Base-by-base conservation (phyloP, 92 coral and sea anemone species). In the Pocillopora grandis region DNA sequence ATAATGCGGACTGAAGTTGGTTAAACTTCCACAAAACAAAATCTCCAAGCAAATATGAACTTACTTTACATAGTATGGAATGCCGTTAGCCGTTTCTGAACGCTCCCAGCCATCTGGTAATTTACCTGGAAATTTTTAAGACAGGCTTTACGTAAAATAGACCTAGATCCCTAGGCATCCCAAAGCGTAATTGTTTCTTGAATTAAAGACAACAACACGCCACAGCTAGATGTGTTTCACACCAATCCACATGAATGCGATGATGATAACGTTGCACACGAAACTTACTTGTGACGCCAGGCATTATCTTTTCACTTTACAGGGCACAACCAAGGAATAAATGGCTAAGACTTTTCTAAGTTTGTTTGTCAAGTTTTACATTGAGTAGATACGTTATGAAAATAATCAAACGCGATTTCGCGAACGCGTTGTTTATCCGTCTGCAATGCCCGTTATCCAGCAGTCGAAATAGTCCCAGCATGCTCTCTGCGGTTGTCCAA, bases 61-160 rank as follows among this genome's bases (percentile, higher is more conserved):
- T 88, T 97, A 97, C 99, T 97, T 93, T 76, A 97, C 91, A 76
- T 97, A 97, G 80, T 97, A 97, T 68, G 99, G 99, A 33, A 97
- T 92, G 71, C 99, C 98, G 78, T 87, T 91, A 57, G 93, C 85
- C 12, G 99, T 94, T 82, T 94, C 97, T 18, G 99, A 95, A 20
- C 98, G 93, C 71, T 97, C 97, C 99, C 99, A 97, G 21, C 95
- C 98, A 64, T 91, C 95, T 17, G 99, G 94, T 17, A 94, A 88
- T 64, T 89, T 90, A 37, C 92, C 95, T 94, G 79, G 63, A 42
- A 12, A 62, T 55, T 23, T 84, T 18, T 69, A 66, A 78, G 63
- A 60, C 67, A 19, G 11, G 20, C 71, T 35, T n/a, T 12, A n/a
- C 49, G 10, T 9, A 55, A 79, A 31, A 9, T 0, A 19, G 15